Base-by-base conservation (phyloP, 2,797 vertebrate genomes). In the Hipposideros larvatus region DNA sequence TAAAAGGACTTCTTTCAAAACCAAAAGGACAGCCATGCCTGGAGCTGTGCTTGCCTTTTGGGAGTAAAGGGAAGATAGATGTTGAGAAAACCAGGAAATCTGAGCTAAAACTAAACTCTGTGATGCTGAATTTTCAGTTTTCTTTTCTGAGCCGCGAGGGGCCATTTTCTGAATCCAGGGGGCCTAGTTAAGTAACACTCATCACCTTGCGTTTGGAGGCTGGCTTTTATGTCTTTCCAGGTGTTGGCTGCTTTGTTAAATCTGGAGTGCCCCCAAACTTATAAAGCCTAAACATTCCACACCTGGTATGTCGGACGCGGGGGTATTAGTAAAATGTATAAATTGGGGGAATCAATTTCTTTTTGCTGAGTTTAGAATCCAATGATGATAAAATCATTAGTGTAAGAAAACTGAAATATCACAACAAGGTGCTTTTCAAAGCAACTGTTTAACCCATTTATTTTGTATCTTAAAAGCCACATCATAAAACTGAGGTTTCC, bases 151-250 rank as follows among this genome's bases (percentile, higher is more conserved):
- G 95, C 55, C 97, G 61, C 22, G 0, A 94, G 96, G 87, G 97
- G 93, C 94, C 90, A 74, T 78, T 95, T 78, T 79, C 82, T 73
- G 92, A 90, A 94, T 79, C 96, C 93, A 96, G 93, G 94, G 94
- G 87, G 92, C 61, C 96, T 93, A 85, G 90, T 97, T 96, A 97
- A 96, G 84, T 75, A 96, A 90, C 97, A 97, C 94, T 96, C 96
- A 97, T 96, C 97, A 95, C 97, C 94, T 90, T 88, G 85, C 11
- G 26, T 82, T 85, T 92, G 94, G 75, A 90, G 91, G 93, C 73
- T 92, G 63, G 96, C 97, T 98, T 97, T 98, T 97, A 98, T 98
- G 97, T 96, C 93, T 92, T 96, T 95, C 96, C 98, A 98, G 97
- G 97, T 98, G 98, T 94, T 84, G 89, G 96, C 92, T 92, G 97